Base-by-base conservation (phyloP, 2,113 vertebrate genomes). In the Accipiter virgatus region DNA sequence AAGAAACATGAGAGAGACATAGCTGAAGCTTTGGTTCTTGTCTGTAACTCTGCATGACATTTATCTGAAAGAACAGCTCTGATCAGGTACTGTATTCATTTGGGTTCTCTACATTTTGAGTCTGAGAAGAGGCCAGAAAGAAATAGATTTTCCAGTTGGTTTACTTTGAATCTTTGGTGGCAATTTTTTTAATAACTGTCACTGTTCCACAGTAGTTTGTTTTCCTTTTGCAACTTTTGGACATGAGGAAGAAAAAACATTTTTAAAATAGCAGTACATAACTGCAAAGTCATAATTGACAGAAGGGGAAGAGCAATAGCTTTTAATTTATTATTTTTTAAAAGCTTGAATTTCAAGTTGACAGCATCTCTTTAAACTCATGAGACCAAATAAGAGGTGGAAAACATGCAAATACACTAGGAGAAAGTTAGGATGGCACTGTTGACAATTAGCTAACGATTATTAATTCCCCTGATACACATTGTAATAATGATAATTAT, bases 401-500 rank as follows among this genome's bases (percentile, higher is more conserved):
- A 87, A 96, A 96, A 80, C 34, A 91, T 65, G 56, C 42, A 95
- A 96, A 96, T 79, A 11, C 31, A 72, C 36, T 61, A 82, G 56
- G 11, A 91, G 27, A 82, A 96, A 87, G 52, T 55, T 83, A 77
- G 74, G 58, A 75, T 87, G 66, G 17, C 78, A 90, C 45, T 77
- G 87, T 16, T 95, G 73, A 61, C 87, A 96, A 96, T 91, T 91
- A 95, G 87, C 58, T 80, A 90, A 82, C 0, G 0, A 95, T 91
- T 93, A 91, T 91, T 85, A 93, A 96, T 87, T 89, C 81, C 77
- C 70, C 19, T 85, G 93, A 68, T 82, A 79, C 23, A 82, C 74
- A 82, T 81, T 55, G 78, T 93, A 91, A 89, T 89, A 71, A 82
- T 32, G 62, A 85, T 95, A 94, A 96, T 95, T 94, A 95, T 82